Evolutionary conservation across 2,797 vertebrate genomes (phyloP).

Genomic region (Neoniphon sammara): DNA sequence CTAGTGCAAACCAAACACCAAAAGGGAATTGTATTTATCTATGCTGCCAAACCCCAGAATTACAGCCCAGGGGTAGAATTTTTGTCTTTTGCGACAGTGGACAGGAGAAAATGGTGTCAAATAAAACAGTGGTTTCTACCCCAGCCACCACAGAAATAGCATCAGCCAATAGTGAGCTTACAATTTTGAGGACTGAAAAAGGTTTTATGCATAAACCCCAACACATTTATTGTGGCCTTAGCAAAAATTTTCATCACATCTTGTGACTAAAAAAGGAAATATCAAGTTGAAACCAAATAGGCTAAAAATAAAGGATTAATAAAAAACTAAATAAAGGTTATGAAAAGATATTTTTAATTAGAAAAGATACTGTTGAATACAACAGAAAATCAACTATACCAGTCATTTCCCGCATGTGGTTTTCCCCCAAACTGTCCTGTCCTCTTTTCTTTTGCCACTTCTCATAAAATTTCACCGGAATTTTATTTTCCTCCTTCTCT

Average conservation of each 20-base stretch:
- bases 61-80: slow-evolving; percentile 55
- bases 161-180: slow-evolving; percentile 37
- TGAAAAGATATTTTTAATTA: no score
- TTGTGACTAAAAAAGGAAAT: background rate
- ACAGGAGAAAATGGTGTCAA: slow-evolving; percentile 67
- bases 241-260: background rate
- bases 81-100: slow-evolving; percentile 62
- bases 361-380: background rate
- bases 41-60: slow-evolving; percentile 68
- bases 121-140: slow-evolving; percentile 61
- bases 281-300: background rate
- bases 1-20: slow-evolving; percentile 58
- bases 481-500: slow-evolving; percentile 41
- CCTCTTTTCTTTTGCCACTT: slow-evolving; percentile 9
- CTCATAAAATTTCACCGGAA: slow-evolving; percentile 50
- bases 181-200: slow-evolving; percentile 33
- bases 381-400: background rate
- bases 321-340: no score
- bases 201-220: background rate
- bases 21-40: slow-evolving; percentile 56
- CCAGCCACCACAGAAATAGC: slow-evolving; percentile 55
- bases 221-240: background rate
- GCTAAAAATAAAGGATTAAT: background rate
- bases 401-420: background rate
- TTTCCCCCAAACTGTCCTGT: background rate